Evolutionary conservation across 2,797 vertebrate genomes (phyloP), one percentile per base, ranked within the genome.

Genomic region (Toxotes lorentzi): DNA sequence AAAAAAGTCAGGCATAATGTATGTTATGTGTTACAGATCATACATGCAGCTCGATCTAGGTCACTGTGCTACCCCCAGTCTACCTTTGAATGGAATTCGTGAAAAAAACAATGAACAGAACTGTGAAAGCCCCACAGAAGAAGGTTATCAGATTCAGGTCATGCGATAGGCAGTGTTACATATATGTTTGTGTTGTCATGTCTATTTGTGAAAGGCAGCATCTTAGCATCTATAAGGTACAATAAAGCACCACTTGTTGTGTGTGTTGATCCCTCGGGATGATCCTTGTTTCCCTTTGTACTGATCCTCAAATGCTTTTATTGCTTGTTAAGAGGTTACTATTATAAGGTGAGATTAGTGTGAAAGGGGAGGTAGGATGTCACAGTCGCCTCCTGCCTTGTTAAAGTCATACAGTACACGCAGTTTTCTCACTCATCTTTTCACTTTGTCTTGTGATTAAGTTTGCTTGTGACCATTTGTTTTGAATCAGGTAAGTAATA

Each of bases 71-170:
- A 12, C 7, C 16, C 16, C 6, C 34, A 7, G 43, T 9, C 45
- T 38, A 12, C 0, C 13, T 16, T 61, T 79, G 34, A 73, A 74
- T n/a, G 53, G 35, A 13, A 12, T 68, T 50, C 0, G 40, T 83
- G 73, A 56, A 71, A 86, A 82, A 79, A 73, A 23, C 7, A 2
- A 59, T 16, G 7, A 59, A 50, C 43, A 48, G 16, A 70, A 30
- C 30, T 58, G 12, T 65, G 70, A 63, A 62, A 43, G 34, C 38
- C 3, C 12, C 4, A 82, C 57, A 81, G 62, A 81, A 72, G 32
- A 14, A 30, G 27, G 45, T 85, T 71, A 68, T 88, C 83, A 75
- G 48, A 82, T 88, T 71, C 41, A 53, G 78, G 76, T 82, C 81
- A 88, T 85, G 83, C 69, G 62, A 73, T 83, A 78, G 17, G 30